These are phyloP conservation scores for Procavia capensis DNA, from an alignment of 2,113 vertebrate genomes.

Conservation along the genomic window DNA sequence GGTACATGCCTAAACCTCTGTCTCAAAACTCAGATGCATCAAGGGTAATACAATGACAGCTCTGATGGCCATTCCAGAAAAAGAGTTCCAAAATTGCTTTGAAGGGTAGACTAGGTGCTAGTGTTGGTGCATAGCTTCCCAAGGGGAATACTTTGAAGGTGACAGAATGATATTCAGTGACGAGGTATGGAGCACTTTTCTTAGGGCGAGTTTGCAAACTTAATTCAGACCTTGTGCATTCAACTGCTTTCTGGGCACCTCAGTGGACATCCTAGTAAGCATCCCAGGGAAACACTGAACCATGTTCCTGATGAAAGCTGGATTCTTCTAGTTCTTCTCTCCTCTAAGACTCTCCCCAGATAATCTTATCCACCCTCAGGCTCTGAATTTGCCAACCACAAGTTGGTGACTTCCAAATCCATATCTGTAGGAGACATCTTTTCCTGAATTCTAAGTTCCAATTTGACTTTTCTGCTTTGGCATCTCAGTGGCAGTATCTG, in stretches of 20 bases:
- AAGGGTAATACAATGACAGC: too few relatives aligned
- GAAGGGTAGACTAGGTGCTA: too few relatives aligned
- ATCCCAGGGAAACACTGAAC: not conserved
- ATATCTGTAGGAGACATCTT: not conserved
- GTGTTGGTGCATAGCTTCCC: too few relatives aligned
- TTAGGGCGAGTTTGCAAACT: too few relatives aligned
- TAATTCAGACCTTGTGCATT: too few relatives aligned
- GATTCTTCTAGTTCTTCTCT: not conserved
- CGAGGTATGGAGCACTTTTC: too few relatives aligned
- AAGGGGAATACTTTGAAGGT: too few relatives aligned
- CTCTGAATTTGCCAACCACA: not conserved
- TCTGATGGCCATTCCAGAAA: too few relatives aligned
- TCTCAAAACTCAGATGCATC: not conserved
- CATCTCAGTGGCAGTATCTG: not conserved
- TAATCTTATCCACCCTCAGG: too few relatives aligned
- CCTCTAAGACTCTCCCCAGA: not conserved
- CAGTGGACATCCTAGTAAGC: not conserved
- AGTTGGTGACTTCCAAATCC: not conserved
- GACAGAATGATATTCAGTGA: too few relatives aligned
- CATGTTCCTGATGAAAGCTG: not conserved
- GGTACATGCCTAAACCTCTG: not conserved
- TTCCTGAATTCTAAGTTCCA: not conserved
- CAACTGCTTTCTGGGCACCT: not conserved
- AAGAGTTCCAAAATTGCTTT: too few relatives aligned
- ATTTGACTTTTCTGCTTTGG: not conserved